Conservation (phyloP, 2,113 vertebrate genomes). For the Aplodontia rufa region DNA sequence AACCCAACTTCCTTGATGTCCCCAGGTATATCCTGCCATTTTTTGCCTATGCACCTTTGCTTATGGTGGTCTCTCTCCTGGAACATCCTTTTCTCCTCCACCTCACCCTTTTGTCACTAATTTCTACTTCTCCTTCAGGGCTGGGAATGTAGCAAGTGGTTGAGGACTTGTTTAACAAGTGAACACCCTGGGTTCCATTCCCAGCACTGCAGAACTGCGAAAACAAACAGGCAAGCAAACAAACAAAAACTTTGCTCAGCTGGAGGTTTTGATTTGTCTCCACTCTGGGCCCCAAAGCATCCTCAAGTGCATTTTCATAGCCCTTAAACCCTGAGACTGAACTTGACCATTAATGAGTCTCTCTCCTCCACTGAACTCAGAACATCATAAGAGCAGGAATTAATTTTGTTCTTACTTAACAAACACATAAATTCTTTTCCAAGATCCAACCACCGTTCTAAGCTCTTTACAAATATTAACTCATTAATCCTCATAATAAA, state of each 20-base stretch:
- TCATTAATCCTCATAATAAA: conserved; percentile 30
- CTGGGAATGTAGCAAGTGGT: background rate
- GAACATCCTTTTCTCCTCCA: background rate
- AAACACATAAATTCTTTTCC: background rate
- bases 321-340: background rate
- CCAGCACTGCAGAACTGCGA: background rate
- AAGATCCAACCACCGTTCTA: background rate
- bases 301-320: background rate
- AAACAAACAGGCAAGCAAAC: too few species aligned
- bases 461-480: conserved; percentile 3
- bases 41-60: background rate
- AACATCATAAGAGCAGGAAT: background rate
- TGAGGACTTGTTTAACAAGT: background rate
- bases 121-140: background rate
- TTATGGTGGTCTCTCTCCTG: background rate
- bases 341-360: background rate
- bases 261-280: background rate
- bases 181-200: background rate
- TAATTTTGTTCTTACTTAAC: conserved; percentile 38
- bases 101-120: background rate
- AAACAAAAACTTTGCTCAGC: background rate
- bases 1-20: background rate
- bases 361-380: background rate
- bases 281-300: background rate
- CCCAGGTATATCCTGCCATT: background rate